These are phyloP conservation scores for Orchestes rusci DNA, from an alignment of 2,888 invertebrate genomes.

Conservation along the genomic window DNA sequence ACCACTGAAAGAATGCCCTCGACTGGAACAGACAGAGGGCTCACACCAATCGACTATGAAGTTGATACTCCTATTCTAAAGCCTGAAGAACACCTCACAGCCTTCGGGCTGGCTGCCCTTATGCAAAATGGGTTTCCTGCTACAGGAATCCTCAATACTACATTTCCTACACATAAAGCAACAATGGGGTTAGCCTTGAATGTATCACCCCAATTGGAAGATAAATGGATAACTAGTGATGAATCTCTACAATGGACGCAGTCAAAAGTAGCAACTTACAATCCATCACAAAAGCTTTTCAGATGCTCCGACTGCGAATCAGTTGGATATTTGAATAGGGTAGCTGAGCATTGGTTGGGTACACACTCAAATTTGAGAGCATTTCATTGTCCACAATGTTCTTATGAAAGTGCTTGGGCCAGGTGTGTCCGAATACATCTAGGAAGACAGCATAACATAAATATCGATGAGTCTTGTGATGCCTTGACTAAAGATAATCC, in stretches of 20 bases:
- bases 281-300: slow-evolving; percentile 67
- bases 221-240: slow-evolving; percentile 62
- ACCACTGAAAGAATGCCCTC: slow-evolving; percentile 37
- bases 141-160: slow-evolving; percentile 56
- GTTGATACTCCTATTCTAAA: slow-evolving; percentile 49
- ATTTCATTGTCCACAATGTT: slow-evolving; percentile 60
- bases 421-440: slow-evolving; percentile 67
- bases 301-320: slow-evolving; percentile 70
- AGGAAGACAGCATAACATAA: slow-evolving; percentile 63
- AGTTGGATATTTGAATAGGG: slow-evolving; percentile 64
- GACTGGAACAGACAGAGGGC: slow-evolving; percentile 37
- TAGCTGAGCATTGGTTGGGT: slow-evolving; percentile 72
- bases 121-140: slow-evolving; percentile 70
- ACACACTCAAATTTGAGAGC: slow-evolving; percentile 62
- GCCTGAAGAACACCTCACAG: slow-evolving; percentile 64
- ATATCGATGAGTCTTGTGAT: slow-evolving; percentile 52
- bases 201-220: slow-evolving; percentile 34
- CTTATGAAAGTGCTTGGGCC: slow-evolving; percentile 70
- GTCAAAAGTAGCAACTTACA: slow-evolving; percentile 74
- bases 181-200: slow-evolving; percentile 30
- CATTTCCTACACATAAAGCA: slow-evolving; percentile 47
- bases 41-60: slow-evolving; percentile 47
- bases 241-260: slow-evolving; percentile 67
- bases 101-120: slow-evolving; percentile 67
- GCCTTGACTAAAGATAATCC: slow-evolving; percentile 63